Evolutionary conservation across 2,113 vertebrate species (phyloP), one percentile per base, ranked within the genome.

Genomic region (Salvelinus fontinalis): DNA sequence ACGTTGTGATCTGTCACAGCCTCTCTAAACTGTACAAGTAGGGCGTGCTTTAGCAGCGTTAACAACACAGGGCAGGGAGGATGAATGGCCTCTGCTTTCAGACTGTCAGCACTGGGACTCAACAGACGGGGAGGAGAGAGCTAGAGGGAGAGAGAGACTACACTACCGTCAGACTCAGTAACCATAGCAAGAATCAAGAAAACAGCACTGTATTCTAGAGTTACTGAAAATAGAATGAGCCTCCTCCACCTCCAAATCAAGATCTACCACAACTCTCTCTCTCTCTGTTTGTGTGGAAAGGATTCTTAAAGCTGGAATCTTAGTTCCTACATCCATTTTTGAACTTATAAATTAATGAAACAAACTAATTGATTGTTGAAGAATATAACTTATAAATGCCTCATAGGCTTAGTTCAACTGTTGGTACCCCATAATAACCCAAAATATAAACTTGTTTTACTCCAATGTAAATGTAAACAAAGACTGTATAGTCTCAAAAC

Each of bases 131-230:
- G 64, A 70, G 48, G 26, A 27, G 44, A 20, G 20, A 81, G n/a
- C 79, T 26, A 81, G 70, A 70, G 62, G 27, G 4, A 27, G 27
- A 16, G 5, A 67, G 27, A 20, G 73, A 51, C 65, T 67, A 6
- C 7, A 34, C 66, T 18, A 7, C 66, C 68, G 75, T 73, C 60
- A 75, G 64, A 11, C 69, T 73, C 74, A 82, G 62, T 34, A 77
- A 70, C 75, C 78, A 73, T 71, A 81, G 81, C 59, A 83, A 75
- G 60, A 75, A 51, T 79, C 76, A 67, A 68, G 71, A 69, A 71
- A 77, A 79, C 72, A 73, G 67, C 54, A 77, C 29, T 62, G 67
- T 84, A 79, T 74, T 81, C 81, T 71, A 74, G 77, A 80, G 85
- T 79, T 67, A 4, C 69, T 26, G 49, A 11, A 39, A 16, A 68